Evolutionary conservation across 2,797 vertebrate species (phyloP).

Genomic region (Crocodylus rhombifer): DNA sequence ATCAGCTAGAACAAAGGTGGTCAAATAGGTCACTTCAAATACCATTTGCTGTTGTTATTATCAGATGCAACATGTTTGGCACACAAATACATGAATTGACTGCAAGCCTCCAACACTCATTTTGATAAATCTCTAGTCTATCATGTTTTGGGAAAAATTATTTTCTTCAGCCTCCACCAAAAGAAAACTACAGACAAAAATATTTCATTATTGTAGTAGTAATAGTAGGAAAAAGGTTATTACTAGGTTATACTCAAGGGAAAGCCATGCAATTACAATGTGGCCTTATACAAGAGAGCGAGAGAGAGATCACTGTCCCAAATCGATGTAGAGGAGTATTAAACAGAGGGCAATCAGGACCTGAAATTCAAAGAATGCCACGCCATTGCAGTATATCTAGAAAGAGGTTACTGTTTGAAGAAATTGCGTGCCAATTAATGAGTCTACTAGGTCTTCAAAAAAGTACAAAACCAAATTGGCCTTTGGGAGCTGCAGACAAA

Average conservation of each 20-base stretch:
- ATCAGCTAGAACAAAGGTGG: slow-evolving; percentile 1
- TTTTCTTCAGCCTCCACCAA: not conserved
- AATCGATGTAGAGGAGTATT: not conserved
- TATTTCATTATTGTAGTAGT: not conserved
- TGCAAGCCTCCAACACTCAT: not conserved
- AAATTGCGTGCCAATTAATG: not conserved
- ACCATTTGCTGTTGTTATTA: slow-evolving; percentile 9
- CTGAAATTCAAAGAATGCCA: not conserved
- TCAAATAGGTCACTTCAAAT: not conserved
- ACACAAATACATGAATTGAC: not conserved
- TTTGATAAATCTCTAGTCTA: not conserved
- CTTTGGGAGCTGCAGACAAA: not conserved
- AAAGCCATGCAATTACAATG: not conserved
- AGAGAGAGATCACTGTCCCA: not conserved
- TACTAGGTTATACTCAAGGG: not conserved
- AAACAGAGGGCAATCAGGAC: not conserved
- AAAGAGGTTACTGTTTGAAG: accelerated
- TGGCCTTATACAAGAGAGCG: not conserved
- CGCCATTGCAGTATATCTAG: not conserved
- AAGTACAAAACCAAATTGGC: not conserved
- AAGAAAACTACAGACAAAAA: not conserved
- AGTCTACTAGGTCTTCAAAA: accelerated
- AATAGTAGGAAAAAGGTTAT: not conserved
- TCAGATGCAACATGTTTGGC: not conserved
- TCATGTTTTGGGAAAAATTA: not conserved